phyloP scores from a whole-genome alignment of 2,113 vertebrate species.

The Columba janthina region DNA sequence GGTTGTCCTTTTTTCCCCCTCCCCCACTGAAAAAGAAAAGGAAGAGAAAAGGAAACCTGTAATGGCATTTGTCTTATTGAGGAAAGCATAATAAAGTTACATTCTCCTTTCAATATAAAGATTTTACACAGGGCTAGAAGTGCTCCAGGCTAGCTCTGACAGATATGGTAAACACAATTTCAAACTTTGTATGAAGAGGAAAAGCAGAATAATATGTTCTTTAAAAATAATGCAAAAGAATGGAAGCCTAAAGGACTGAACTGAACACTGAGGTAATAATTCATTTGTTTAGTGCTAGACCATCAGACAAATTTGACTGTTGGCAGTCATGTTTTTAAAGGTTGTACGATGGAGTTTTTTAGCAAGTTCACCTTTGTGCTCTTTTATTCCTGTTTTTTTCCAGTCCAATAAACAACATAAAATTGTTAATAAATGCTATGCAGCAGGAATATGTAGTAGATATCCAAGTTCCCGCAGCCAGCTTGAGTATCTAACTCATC shows the following conservation, averaged over 20 bases:
- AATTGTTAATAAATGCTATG: not conserved
- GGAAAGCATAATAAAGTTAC: not conserved
- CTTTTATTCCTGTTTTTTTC: not conserved
- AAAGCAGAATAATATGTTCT: not conserved
- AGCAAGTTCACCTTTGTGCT: not conserved
- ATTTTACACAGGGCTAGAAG: not conserved
- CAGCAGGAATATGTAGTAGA: not conserved
- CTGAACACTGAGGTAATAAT: not conserved
- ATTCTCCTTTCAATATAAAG: not conserved
- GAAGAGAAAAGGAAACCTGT: not conserved
- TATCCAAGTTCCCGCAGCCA: not conserved
- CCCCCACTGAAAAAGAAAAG: not conserved
- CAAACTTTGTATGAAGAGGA: not conserved
- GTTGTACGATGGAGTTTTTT: not conserved
- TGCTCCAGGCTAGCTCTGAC: not conserved
- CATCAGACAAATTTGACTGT: not conserved
- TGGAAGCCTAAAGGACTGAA: not conserved
- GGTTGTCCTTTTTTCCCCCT: rapidly evolving
- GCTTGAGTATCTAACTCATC: not conserved
- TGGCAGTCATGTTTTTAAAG: not conserved
- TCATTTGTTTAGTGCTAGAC: not conserved
- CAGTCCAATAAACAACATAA: not conserved
- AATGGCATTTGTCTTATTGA: not conserved
- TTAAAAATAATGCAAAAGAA: not conserved
- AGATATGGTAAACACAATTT: not conserved